Conservation (phyloP, 2,797 vertebrate species). For the Zenarchopterus dispar region DNA sequence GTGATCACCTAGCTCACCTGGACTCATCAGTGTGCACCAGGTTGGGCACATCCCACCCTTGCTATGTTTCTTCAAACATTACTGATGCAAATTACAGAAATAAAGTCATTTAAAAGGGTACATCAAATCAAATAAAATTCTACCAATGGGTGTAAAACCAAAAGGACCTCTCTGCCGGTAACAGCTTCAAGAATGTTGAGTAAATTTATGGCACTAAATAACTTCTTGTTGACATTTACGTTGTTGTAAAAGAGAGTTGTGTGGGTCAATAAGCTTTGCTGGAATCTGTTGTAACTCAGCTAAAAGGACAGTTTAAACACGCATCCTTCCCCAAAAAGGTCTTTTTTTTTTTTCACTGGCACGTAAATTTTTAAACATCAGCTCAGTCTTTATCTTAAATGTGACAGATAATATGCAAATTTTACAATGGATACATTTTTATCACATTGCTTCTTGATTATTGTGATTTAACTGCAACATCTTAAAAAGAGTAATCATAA, state of each 20-base stretch:
- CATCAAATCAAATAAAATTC: slow-evolving; percentile 26
- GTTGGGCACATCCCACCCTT: slow-evolving; percentile 53
- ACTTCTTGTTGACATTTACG: slow-evolving; percentile 10
- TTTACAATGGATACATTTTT: slow-evolving; percentile 1
- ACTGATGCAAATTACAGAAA: slow-evolving; percentile 18
- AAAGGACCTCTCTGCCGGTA: slow-evolving; percentile 52
- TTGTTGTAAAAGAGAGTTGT: slow-evolving; percentile 9
- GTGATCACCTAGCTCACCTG: slow-evolving; percentile 65
- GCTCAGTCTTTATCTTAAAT: slow-evolving; percentile 2
- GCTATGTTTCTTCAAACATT: slow-evolving; percentile 29
- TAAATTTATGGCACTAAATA: slow-evolving; percentile 17
- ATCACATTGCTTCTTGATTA: neutral
- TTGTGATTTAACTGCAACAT: slow-evolving; percentile 5
- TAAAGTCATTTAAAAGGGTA: slow-evolving; percentile 35
- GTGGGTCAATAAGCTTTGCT: slow-evolving; percentile 3
- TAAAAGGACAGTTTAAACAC: neutral
- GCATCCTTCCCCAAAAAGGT: neutral
- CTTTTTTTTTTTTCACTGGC: neutral
- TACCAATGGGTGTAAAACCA: slow-evolving; percentile 25
- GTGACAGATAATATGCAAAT: slow-evolving; percentile 36
- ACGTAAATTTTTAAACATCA: slow-evolving; percentile 7
- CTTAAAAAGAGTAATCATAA: neutral
- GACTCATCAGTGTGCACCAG: neutral
- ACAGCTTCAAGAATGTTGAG: slow-evolving; percentile 75
- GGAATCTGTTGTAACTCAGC: slow-evolving; percentile 8